Base-by-base conservation (phyloP, 2,797 vertebrate genomes). In the Gallinago solitaria region DNA sequence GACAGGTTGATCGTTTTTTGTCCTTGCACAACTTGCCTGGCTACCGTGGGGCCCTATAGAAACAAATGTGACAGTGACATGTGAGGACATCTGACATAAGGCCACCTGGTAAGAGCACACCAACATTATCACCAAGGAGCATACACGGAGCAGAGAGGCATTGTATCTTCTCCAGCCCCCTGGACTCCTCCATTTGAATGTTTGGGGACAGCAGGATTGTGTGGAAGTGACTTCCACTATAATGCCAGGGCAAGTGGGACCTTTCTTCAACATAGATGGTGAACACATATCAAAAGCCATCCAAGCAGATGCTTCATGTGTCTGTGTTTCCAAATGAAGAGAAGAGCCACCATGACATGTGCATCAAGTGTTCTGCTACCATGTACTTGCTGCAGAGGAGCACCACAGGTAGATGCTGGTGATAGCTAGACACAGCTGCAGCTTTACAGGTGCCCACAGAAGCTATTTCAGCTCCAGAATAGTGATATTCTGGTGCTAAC, bases 71-170 rank as follows among this genome's bases (percentile, higher is more conserved):
- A 64, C 13, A 43, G 43, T 70, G 41, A 45, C 13, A 30, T 9
- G 16, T 51, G 24, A 59, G 25, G n/a, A n/a, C 16, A 21, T 30
- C 37, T 76, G 21, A 16, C 45, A 24, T 4, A 0, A 71, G 23
- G 28, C 24, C 37, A 25, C 41, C 21, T 64, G 57, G 10, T 12
- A 82, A 69, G 14, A 69, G 37, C 43, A 57, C 2, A 2, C 16
- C 23, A 28, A 12, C 10, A 1, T 41, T 43, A 20, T 37, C 27
- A 71, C 13, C 28, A 9, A 25, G 43, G 6, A 64, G 19, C 37
- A 43, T 7, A n/a, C 23, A 28, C 0, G 1, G 27, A n/a, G 23
- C 0, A 0, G 32, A 57, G 50, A 37, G 24, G 16, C 28, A 25
- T 3, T 64, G 28, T 45, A 59, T 39, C 51, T 21, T 64, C 24